phyloP scores from a whole-genome alignment of 1,140 invertebrate genomes.

The Eueides isabella region DNA sequence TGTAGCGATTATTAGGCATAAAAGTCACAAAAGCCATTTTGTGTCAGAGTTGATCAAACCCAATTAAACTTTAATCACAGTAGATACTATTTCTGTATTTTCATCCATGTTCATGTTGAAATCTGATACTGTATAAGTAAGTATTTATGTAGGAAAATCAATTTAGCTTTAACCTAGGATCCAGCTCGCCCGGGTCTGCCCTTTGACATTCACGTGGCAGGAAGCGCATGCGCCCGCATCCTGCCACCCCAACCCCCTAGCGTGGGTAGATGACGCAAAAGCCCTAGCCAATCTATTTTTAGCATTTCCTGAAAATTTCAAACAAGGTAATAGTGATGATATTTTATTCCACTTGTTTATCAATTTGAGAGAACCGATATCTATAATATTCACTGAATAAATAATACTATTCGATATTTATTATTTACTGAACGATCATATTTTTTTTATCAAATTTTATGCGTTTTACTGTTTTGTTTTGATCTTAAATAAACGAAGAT shows the following conservation, averaged over 20 bases:
- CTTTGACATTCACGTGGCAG: constrained; percentile 71
- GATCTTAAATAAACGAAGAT: not conserved
- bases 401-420: not conserved
- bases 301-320: constrained; percentile 24
- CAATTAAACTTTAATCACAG: not conserved
- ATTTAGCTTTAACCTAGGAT: constrained; percentile 60
- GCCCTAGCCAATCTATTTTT: constrained; percentile 33
- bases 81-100: not conserved
- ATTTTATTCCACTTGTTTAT: not conserved
- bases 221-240: constrained; percentile 58
- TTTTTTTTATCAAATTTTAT: too few species aligned
- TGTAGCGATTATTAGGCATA: too few species aligned
- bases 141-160: constrained; percentile 37
- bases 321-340: constrained; percentile 7
- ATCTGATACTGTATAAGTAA: not conserved
- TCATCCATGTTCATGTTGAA: not conserved
- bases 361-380: not conserved
- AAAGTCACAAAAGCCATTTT: too few species aligned
- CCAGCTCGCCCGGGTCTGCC: constrained; percentile 61
- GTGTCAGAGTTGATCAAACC: too few species aligned
- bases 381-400: not conserved
- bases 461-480: too few species aligned
- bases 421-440: not conserved
- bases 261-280: constrained; percentile 71
- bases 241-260: constrained; percentile 39